These are phyloP conservation scores for Scelioninae gen. 1 DNA, from an alignment of 2,888 invertebrate species.

Conservation along the genomic window DNA sequence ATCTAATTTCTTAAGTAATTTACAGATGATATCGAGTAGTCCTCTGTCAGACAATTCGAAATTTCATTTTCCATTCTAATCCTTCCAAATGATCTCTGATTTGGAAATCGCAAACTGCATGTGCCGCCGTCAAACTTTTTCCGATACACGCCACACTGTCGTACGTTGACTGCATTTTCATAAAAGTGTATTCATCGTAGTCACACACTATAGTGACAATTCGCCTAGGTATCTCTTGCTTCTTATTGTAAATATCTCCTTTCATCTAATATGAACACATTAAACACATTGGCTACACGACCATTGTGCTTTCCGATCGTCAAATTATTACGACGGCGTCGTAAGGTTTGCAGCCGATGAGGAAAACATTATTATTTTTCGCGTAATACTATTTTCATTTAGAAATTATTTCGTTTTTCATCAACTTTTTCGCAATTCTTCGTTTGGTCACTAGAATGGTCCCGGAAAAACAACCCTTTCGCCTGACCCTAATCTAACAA, in stretches of 20 bases:
- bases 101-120: slow-evolving; percentile 28
- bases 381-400: slow-evolving; percentile 49
- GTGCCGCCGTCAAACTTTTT: slow-evolving; percentile 51
- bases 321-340: slow-evolving; percentile 55
- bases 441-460: slow-evolving; percentile 44
- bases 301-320: slow-evolving; percentile 57
- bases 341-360: slow-evolving; percentile 60
- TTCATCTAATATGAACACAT: slow-evolving; percentile 70
- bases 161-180: slow-evolving; percentile 68
- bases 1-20: too few relatives aligned
- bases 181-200: slow-evolving; percentile 72
- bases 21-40: too few relatives aligned
- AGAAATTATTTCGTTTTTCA: slow-evolving; percentile 5
- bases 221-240: slow-evolving; percentile 61
- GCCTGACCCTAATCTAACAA: neutral
- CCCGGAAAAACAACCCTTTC: slow-evolving; percentile 39
- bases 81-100: too few relatives aligned
- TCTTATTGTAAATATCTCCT: slow-evolving; percentile 61
- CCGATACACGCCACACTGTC: slow-evolving; percentile 62
- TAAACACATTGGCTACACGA: slow-evolving; percentile 66
- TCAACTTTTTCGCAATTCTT: slow-evolving; percentile 23
- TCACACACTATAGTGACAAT: slow-evolving; percentile 69
- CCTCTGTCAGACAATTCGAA: too few relatives aligned
- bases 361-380: slow-evolving; percentile 39
- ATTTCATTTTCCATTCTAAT: too few relatives aligned